Conservation (phyloP, 2,888 invertebrate genomes). For the Acleris sparsana region DNA sequence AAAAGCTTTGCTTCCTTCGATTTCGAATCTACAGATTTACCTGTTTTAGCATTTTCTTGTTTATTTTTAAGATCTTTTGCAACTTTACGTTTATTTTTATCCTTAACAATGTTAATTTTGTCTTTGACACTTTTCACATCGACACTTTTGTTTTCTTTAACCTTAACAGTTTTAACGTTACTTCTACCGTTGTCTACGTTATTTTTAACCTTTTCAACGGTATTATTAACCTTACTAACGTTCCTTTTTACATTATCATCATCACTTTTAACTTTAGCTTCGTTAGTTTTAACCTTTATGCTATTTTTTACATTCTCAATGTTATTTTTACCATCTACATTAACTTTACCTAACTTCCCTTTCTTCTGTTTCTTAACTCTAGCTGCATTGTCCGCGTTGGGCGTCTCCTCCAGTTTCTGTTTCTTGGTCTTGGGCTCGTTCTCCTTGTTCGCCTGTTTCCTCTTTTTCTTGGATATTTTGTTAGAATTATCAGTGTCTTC, state of each 20-base stretch:
- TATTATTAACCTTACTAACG: conserved; percentile 1
- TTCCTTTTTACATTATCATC: conserved; percentile 5
- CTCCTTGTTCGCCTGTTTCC: conserved; percentile 55
- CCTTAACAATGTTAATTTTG: conserved; percentile 22
- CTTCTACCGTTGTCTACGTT: conserved; percentile 1
- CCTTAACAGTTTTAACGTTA: no score
- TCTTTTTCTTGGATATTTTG: conserved; percentile 47
- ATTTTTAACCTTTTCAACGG: conserved; percentile 6
- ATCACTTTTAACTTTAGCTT: conserved; percentile 16
- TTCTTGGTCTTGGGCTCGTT: conserved; percentile 49
- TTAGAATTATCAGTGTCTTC: conserved; percentile 50
- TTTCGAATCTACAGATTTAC: conserved; percentile 7
- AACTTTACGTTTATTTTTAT: background rate
- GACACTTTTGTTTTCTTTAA: no score
- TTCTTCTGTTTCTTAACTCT: conserved; percentile 33
- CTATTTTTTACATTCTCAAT: conserved; percentile 19
- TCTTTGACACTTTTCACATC: conserved; percentile 15
- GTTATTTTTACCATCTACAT: conserved; percentile 28
- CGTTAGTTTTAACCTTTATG: conserved; percentile 5
- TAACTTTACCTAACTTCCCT: conserved; percentile 27
- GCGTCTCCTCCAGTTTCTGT: conserved; percentile 37
- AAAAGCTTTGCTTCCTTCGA: conserved; percentile 44
- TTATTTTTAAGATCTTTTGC: background rate
- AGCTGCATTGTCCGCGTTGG: conserved; percentile 16
- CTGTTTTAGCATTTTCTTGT: background rate